phyloP scores from a whole-genome alignment of 1,140 invertebrate genomes.

The Camponotus floridanus region DNA sequence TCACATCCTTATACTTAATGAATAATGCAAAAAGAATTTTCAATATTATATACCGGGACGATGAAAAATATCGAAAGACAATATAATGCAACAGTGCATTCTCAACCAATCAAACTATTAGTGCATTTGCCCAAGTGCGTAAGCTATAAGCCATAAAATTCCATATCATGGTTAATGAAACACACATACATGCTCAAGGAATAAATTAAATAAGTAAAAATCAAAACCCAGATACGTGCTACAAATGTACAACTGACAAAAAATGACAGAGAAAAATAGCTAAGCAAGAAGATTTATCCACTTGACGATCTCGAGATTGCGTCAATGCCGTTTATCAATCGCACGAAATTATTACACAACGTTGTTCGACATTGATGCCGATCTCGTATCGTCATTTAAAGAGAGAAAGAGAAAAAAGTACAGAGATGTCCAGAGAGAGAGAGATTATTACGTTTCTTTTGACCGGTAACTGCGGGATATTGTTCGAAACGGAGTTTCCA shows the following conservation, averaged over 20 bases:
- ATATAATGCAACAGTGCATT: not conserved
- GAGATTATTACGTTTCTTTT: conserved; percentile 62
- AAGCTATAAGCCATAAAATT: not conserved
- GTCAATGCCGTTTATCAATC: not conserved
- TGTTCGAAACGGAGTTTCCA: conserved; percentile 85
- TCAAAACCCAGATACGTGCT: not conserved
- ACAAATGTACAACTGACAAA: not conserved
- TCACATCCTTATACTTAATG: not conserved
- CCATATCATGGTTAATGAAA: conserved; percentile 12
- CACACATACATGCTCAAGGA: not conserved
- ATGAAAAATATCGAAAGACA: not conserved
- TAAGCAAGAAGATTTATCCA: conserved; percentile 40
- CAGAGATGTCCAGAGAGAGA: not conserved
- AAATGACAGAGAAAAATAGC: not conserved
- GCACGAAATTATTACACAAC: not conserved
- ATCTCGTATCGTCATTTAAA: conserved; percentile 8
- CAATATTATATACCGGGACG: not conserved
- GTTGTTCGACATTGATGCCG: not conserved
- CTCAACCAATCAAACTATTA: conserved; percentile 18
- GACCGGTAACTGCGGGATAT: conserved; percentile 51
- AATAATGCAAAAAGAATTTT: not conserved
- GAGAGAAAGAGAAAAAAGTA: no score
- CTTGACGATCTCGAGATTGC: conserved; percentile 49
- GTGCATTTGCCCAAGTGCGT: conserved; percentile 1
- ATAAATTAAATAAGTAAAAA: not conserved